Conservation (phyloP, 2,888 invertebrate genomes). For the Cryptophagus acutangulus region DNA sequence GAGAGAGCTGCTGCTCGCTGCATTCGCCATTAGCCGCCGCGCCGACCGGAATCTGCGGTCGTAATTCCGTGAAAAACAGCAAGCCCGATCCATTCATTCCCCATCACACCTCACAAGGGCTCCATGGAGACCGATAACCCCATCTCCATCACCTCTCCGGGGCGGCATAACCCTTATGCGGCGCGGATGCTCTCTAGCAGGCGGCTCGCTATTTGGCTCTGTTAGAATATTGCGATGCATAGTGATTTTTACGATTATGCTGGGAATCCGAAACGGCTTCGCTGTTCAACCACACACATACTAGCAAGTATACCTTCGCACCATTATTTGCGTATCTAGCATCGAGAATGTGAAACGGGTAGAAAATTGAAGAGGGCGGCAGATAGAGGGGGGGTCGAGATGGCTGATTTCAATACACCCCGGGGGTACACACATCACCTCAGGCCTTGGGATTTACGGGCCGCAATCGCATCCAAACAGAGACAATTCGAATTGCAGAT, state of each 20-base stretch:
- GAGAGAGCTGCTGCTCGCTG: conserved; percentile 33
- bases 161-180: conserved; percentile 49
- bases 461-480: conserved; percentile 29
- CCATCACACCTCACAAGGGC: conserved; percentile 46
- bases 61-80: conserved; percentile 42
- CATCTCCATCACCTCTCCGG: conserved; percentile 50
- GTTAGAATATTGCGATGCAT: conserved; percentile 42
- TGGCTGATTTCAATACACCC: conserved; percentile 36
- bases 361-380: conserved; percentile 37
- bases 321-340: conserved; percentile 39
- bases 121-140: conserved; percentile 57
- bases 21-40: conserved; percentile 54
- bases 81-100: conserved; percentile 41
- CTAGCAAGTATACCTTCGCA: too few species aligned
- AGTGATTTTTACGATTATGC: conserved; percentile 51
- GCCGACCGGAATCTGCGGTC: conserved; percentile 37
- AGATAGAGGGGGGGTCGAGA: conserved; percentile 15
- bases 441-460: conserved; percentile 29
- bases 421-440: conserved; percentile 38
- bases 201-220: conserved; percentile 20
- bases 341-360: conserved; percentile 32
- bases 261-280: conserved; percentile 38
- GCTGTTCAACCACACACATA: conserved; percentile 24
- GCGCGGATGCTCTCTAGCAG: conserved; percentile 19
- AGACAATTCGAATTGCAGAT: conserved; percentile 34